Conservation (phyloP, 1,140 invertebrate species). For the Formica exsecta region DNA sequence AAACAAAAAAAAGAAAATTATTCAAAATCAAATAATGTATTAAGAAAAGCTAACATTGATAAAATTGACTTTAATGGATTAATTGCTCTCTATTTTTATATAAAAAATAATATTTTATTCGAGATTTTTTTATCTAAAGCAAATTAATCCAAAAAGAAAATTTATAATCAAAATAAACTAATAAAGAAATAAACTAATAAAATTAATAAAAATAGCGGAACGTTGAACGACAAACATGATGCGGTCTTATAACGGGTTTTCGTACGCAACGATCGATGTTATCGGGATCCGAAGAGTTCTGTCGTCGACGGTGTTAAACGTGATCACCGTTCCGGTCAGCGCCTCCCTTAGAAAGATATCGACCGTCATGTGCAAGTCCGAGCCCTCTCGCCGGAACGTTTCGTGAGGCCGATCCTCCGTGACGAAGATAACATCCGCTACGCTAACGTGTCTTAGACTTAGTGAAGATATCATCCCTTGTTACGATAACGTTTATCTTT, state of each 20-base stretch:
- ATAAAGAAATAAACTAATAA: background rate
- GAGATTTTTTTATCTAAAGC: background rate
- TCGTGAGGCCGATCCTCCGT: constrained; percentile 94
- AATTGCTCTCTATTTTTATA: too few species aligned
- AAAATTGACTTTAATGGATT: background rate
- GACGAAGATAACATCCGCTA: constrained; percentile 94
- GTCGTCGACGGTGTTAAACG: constrained; percentile 89
- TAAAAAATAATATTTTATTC: too few species aligned
- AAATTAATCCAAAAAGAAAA: background rate
- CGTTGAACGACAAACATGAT: background rate
- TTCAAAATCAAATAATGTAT: background rate
- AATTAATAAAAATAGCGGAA: background rate
- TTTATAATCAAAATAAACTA: too few species aligned
- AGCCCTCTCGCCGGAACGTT: constrained; percentile 90
- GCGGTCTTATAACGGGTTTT: constrained; percentile 33
- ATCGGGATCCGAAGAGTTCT: constrained; percentile 90
- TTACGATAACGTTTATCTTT: constrained; percentile 57
- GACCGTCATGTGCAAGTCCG: constrained; percentile 89
- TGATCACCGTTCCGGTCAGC: constrained; percentile 89
- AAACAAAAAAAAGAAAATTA: background rate
- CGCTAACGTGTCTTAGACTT: constrained; percentile 63
- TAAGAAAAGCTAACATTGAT: background rate
- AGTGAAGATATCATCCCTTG: constrained; percentile 63
- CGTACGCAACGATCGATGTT: constrained; percentile 89
- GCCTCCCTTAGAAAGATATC: constrained; percentile 89